Conservation (phyloP, 2,888 invertebrate species). For the Ligdia adustata region DNA sequence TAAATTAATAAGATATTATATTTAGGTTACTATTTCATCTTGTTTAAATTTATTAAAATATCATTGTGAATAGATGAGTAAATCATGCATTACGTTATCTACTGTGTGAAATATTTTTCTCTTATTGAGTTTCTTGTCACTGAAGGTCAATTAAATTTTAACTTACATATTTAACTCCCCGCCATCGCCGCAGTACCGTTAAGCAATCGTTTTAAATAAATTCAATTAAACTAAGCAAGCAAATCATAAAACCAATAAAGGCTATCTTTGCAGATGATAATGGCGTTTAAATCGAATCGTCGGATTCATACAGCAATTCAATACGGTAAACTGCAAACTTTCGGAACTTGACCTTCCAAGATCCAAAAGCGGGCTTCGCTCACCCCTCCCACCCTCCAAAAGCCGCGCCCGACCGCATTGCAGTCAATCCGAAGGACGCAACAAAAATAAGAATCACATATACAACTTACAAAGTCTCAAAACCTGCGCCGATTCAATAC, state of each 20-base stretch:
- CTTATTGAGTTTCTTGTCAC: too few relatives aligned
- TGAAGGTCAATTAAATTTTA: too few relatives aligned
- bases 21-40: too few relatives aligned
- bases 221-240: constrained; percentile 17
- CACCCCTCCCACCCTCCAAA: constrained; percentile 38
- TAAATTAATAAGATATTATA: too few relatives aligned
- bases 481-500: constrained; percentile 41
- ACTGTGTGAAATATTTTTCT: too few relatives aligned
- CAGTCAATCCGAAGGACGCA: constrained; percentile 71
- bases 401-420: constrained; percentile 69
- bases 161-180: too few relatives aligned
- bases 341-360: constrained; percentile 75
- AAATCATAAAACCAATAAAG: constrained; percentile 23
- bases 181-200: too few relatives aligned
- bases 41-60: too few relatives aligned
- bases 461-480: constrained; percentile 25
- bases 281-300: constrained; percentile 48
- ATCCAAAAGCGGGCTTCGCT: constrained; percentile 58
- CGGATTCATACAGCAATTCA: constrained; percentile 53
- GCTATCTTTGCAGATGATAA: constrained; percentile 28
- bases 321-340: constrained; percentile 65
- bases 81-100: too few relatives aligned
- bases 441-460: constrained; percentile 54
- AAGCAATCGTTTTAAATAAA: constrained; percentile 13
- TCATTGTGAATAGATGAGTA: too few relatives aligned